Evolutionary conservation across 2,888 invertebrate species (phyloP), one percentile per base, ranked within the genome.

Genomic region (Orthonevra nobilis): DNA sequence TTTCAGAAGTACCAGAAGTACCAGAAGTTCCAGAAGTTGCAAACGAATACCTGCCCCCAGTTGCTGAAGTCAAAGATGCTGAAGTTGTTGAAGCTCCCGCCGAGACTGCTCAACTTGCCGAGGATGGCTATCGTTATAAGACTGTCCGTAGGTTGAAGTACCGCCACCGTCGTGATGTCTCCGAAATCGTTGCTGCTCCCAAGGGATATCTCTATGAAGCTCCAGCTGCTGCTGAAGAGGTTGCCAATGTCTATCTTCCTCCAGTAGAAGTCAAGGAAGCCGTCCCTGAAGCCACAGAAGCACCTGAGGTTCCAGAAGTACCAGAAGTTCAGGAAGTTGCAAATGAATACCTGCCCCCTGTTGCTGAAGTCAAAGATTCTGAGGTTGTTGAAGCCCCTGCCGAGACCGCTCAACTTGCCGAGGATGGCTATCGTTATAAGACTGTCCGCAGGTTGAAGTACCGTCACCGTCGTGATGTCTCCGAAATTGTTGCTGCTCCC

Each of bases 131-230:
- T 2, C 68, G 44, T 4, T 74, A 74, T 6, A 74, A 42, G 19
- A 68, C 68, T n/a, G 4, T 63, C 14, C 61, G 70, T 2, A 23
- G 63, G 1, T 38, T 72, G 7, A 72, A 54, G 14, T 72, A 70
- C 12, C 70, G 70, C 9, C 34, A 15, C n/a, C 69, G 69, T 12
- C 69, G 69, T 7, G 86, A 87, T 83, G 85, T 86, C 0, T 60
- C 73, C 2, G 69, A 70, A 36, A 44, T 70, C 1, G 9, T 48
- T 20, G 12, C 38, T 1, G 52, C 69, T 3, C 6, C 26, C n/a
- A 58, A 6, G 26, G 60, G 60, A 46, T 82, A 81, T 14, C 81
- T 83, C 0, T 85, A 85, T 19, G 64, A 85, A 70, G 83, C 84
- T 0, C 83, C 84, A 1, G 10, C 81, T 0, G 82, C 19, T 1